These are phyloP conservation scores for Gorsachius goisagi DNA, from an alignment of 2,113 vertebrate genomes.

Conservation along the genomic window DNA sequence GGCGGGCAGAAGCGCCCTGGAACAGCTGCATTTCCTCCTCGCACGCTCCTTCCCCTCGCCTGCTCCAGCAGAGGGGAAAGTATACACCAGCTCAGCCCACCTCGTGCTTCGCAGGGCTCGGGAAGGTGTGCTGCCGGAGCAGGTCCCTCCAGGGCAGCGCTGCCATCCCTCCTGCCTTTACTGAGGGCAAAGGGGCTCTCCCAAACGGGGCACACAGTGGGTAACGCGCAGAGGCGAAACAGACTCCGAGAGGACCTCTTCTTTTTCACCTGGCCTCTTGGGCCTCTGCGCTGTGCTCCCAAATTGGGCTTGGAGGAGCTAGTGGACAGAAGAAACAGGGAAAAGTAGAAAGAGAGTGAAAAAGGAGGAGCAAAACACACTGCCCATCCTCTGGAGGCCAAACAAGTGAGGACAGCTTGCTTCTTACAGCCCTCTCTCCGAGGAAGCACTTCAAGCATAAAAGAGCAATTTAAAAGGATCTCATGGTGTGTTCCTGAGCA, in stretches of 20 bases:
- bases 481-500: not conserved
- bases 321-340: not conserved
- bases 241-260: not conserved
- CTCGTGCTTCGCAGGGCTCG: not conserved
- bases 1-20: not conserved
- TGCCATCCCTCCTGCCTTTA: not conserved
- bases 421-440: not conserved
- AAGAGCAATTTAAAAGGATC: not conserved
- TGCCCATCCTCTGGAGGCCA: not conserved
- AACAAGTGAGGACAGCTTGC: not conserved
- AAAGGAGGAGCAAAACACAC: not conserved
- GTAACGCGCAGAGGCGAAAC: not conserved
- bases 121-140: not conserved
- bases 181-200: not conserved
- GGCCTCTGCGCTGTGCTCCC: not conserved
- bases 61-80: not conserved
- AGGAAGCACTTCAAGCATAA: not conserved
- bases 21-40: conserved; percentile 43
- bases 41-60: not conserved
- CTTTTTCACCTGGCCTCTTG: not conserved
- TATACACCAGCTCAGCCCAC: not conserved
- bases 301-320: not conserved
- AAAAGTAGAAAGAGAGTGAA: not conserved
- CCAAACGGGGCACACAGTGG: fast-evolving
- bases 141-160: fast-evolving